These are phyloP conservation scores for Synanthedon andrenaeformis DNA, from an alignment of 2,888 invertebrate genomes.

Conservation along the genomic window DNA sequence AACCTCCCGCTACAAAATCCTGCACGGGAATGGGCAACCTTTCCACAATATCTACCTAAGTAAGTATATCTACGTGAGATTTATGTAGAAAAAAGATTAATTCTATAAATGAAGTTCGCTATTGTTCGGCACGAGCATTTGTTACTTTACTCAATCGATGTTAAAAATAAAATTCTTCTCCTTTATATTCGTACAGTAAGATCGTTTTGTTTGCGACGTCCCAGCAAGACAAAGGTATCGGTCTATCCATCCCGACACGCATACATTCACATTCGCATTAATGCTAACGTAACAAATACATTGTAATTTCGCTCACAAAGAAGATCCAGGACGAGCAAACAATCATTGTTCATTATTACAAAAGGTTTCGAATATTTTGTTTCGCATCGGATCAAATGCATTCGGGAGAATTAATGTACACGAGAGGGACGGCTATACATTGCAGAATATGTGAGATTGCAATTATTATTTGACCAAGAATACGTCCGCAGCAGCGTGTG, in stretches of 20 bases:
- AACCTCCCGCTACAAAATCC: constrained; percentile 49
- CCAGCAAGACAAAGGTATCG: constrained; percentile 68
- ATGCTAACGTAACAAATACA: constrained; percentile 65
- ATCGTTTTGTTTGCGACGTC: constrained; percentile 67
- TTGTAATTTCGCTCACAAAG: constrained; percentile 70
- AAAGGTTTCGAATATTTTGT: constrained; percentile 67
- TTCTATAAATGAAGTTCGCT: constrained; percentile 64
- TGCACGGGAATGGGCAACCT: constrained; percentile 47
- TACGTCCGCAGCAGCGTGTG: constrained; percentile 66
- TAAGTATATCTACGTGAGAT: constrained; percentile 45
- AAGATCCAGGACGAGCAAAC: constrained; percentile 66
- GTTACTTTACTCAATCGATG: constrained; percentile 68
- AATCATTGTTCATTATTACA: constrained; percentile 71
- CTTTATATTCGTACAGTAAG: constrained; percentile 65
- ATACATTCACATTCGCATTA: constrained; percentile 52
- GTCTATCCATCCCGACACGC: constrained; percentile 64
- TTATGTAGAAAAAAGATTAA: constrained; percentile 70
- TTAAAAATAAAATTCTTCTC: constrained; percentile 70
- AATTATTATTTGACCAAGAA: constrained; percentile 71
- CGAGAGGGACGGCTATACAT: constrained; percentile 39
- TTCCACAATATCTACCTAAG: constrained; percentile 51
- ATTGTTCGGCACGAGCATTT: constrained; percentile 64
- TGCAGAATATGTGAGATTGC: constrained; percentile 46
- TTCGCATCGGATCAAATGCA: constrained; percentile 67
- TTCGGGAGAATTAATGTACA: constrained; percentile 51